Percentiles rank a stretch among this genome's conserved stretches.
These are phyloP conservation scores for Coryphaenoides rupestris DNA, from an alignment of 2,113 vertebrate species.

Conservation along the genomic window DNA sequence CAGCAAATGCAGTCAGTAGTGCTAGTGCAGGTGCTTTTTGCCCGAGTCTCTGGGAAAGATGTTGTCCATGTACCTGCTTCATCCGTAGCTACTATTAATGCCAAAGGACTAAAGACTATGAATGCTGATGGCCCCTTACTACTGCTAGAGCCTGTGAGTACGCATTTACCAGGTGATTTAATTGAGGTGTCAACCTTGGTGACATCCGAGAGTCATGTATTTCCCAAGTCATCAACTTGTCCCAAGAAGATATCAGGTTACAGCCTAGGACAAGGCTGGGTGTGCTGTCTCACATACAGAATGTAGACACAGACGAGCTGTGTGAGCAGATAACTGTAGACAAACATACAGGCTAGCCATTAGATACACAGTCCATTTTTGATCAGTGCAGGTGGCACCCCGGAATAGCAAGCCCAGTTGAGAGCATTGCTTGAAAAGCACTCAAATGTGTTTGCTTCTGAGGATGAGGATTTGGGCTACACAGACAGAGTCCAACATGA, in stretches of 20 bases:
- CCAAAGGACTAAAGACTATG: background rate
- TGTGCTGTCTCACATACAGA: background rate
- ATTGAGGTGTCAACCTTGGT: background rate
- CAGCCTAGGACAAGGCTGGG: background rate
- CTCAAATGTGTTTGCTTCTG: background rate
- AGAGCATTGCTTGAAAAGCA: background rate
- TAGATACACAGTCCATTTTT: background rate
- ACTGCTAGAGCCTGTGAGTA: background rate
- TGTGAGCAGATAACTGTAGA: background rate
- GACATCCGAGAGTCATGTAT: background rate
- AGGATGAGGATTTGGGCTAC: background rate
- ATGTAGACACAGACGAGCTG: background rate
- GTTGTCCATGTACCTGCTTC: no score
- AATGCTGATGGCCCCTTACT: background rate
- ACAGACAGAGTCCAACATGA: background rate
- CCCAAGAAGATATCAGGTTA: background rate
- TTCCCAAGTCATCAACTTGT: conserved; percentile 12
- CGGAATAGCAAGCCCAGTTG: background rate
- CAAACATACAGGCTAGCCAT: background rate
- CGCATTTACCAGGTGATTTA: background rate
- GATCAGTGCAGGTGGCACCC: background rate
- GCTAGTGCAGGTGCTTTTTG: no score
- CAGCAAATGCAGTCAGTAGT: background rate
- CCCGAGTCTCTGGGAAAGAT: no score
- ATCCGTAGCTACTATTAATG: no score